Conservation (phyloP, 2,888 invertebrate species). For the Folsomia candida region DNA sequence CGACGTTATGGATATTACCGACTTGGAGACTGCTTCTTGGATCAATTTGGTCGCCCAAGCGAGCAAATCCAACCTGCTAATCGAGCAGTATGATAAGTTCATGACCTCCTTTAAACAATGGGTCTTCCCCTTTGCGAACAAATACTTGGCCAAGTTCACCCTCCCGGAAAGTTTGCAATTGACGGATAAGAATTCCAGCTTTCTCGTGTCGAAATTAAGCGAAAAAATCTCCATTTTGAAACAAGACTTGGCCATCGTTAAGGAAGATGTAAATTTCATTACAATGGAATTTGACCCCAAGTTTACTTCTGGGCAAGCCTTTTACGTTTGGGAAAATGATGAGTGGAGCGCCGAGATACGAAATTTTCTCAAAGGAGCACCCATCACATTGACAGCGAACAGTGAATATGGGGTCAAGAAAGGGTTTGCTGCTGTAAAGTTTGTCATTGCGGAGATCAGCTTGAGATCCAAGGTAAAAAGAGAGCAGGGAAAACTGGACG, state of each 20-base stretch:
- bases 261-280: no score
- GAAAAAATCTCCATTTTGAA: no score
- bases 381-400: conserved; percentile 10
- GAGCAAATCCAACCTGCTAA: conserved; percentile 2
- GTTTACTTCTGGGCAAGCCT: no score
- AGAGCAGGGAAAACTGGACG: conserved; percentile 2
- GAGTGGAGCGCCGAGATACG: neutral
- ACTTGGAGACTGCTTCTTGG: neutral
- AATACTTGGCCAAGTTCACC: neutral
- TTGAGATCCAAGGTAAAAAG: neutral
- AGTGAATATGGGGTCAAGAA: neutral
- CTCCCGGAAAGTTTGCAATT: neutral
- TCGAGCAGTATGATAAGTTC: conserved; percentile 13
- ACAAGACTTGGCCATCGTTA: no score
- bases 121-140: conserved; percentile 25
- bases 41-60: neutral
- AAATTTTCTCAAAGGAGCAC: conserved; percentile 3
- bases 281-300: no score
- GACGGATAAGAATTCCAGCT: no score
- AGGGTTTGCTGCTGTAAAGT: conserved; percentile 21
- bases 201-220: no score
- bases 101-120: conserved; percentile 11
- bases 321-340: conserved; percentile 23
- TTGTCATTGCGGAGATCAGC: conserved; percentile 18
- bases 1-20: neutral